Evolutionary conservation across 2,113 vertebrate species (phyloP), one percentile per base, ranked within the genome.

Genomic region (Pycnonotus jocosus): DNA sequence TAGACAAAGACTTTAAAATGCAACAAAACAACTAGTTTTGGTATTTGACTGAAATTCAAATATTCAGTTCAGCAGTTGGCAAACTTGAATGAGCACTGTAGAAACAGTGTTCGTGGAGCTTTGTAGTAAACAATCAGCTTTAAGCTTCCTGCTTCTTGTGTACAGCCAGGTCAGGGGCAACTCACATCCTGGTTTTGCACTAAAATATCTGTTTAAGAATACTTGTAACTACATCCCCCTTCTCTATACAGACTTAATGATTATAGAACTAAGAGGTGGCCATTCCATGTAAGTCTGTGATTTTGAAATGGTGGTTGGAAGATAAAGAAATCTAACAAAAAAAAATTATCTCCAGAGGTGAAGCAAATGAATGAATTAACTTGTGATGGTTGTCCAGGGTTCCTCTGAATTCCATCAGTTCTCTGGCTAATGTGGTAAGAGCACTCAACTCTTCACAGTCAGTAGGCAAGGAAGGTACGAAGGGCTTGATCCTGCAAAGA

Each of bases 171-270:
- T 35, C 53, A 71, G 27, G 3, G 16, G 8, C 12, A 90, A 47
- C 7, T 61, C 51, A 28, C 18, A 35, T 48, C 11, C 30, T 25
- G 13, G 3, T 33, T 86, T 91, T 47, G 23, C 40, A 30, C 15
- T 51, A 48, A 71, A 92, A 53, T 40, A 48, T 2, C 28, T 68
- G 15, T 8, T 66, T 87, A 35, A 82, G 72, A 42, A 35, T 65
- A 70, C 21, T 38, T 25, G 2, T 35, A 72, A 42, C 2, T 47
- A 7, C 17, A 33, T 27, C 19, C 0, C 2, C 5, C 6, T 80
- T 60, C 90, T 79, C 37, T 53, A 21, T 4, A 44, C 3, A n/a
- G 17, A 42, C 9, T 45, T 38, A 58, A 56, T 3, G 5, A 40
- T 9, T 51, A 23, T 0, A 62, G 33, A 76, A 61, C 7, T 33